Evolutionary conservation across 2,113 vertebrate species (phyloP), one percentile per base, ranked within the genome.

Genomic region (Dipodomys ordii): DNA sequence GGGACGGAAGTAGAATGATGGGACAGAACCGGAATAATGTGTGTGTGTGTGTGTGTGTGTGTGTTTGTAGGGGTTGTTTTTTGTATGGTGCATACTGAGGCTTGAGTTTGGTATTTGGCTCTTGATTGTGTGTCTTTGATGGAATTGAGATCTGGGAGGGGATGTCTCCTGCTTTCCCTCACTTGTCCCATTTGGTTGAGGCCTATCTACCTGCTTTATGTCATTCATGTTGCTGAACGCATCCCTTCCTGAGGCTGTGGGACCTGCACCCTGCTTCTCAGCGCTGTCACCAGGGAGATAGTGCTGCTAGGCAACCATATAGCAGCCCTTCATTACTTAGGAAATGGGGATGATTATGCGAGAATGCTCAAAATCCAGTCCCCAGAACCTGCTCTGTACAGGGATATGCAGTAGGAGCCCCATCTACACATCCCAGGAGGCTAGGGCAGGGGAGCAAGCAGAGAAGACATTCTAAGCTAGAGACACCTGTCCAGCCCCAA

Each of bases 261-360:
- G 83, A 64, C 79, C 69, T 80, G 57, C 12, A 84, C 78, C 69
- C 62, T 62, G 28, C 49, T 93, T 46, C 57, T 78, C 30, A 32
- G 92, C 35, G 39, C 88, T 1, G 77, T 96, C 39, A 0, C 90
- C 86, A 79, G 79, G 93, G 96, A 95, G 35, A 97, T 57, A 3
- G 62, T 23, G 90, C 91, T 92, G 93, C 96, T 81, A 91, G 79
- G 92, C 95, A 96, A 97, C 96, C 20, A 7, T 13, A 46, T 88
- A 67, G 88, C 27, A 10, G 79, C 39, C 67, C 79, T 95, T 88
- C 25, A 35, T 91, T 91, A 82, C 79, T 94, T 94, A 88, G 77
- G 83, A 91, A 89, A 82, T 72, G 46, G 67, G 60, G 35, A 57
- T 85, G 53, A 64, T 30, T 78, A 57, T 57, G 28, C 79, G 22